Conservation (phyloP, 2,888 invertebrate genomes). For the Apotomis turbidana region DNA sequence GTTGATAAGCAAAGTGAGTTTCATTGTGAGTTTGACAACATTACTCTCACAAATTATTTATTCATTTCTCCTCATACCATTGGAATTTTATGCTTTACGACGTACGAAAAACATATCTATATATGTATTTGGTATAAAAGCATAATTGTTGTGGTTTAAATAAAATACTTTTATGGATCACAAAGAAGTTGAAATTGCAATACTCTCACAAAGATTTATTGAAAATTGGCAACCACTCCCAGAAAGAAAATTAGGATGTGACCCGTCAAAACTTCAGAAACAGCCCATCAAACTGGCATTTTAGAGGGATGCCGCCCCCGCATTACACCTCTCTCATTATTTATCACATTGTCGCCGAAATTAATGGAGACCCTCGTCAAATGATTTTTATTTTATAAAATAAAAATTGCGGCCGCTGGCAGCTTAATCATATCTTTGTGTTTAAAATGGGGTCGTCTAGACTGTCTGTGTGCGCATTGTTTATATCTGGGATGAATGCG, state of each 20-base stretch:
- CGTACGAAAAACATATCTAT: neutral
- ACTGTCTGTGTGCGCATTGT: slow-evolving; percentile 36
- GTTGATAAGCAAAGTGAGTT: no score
- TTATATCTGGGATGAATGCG: neutral
- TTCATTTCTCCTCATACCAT: no score
- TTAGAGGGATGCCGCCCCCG: slow-evolving; percentile 70
- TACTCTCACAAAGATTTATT: slow-evolving; percentile 71
- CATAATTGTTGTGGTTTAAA: no score
- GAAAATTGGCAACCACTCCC: slow-evolving; percentile 70
- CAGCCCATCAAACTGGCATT: slow-evolving; percentile 71
- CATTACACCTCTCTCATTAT: slow-evolving; percentile 82
- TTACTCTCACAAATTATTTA: no score
- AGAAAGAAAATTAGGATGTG: slow-evolving; percentile 81
- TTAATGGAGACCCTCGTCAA: slow-evolving; percentile 83
- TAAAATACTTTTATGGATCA: slow-evolving; percentile 29
- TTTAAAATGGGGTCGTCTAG: slow-evolving; percentile 46
- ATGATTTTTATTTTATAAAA: slow-evolving; percentile 80
- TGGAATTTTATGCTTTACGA: no score
- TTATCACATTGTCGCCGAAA: slow-evolving; percentile 83
- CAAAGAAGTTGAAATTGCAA: slow-evolving; percentile 64
- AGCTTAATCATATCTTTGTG: slow-evolving; percentile 82
- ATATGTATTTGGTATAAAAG: neutral
- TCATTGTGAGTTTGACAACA: no score
- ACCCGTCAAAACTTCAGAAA: slow-evolving; percentile 81
- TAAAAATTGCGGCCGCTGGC: slow-evolving; percentile 72